Evolutionary conservation across 2,888 invertebrate species (phyloP), one percentile per base, ranked within the genome.

Genomic region (Allolobophora icterica): DNA sequence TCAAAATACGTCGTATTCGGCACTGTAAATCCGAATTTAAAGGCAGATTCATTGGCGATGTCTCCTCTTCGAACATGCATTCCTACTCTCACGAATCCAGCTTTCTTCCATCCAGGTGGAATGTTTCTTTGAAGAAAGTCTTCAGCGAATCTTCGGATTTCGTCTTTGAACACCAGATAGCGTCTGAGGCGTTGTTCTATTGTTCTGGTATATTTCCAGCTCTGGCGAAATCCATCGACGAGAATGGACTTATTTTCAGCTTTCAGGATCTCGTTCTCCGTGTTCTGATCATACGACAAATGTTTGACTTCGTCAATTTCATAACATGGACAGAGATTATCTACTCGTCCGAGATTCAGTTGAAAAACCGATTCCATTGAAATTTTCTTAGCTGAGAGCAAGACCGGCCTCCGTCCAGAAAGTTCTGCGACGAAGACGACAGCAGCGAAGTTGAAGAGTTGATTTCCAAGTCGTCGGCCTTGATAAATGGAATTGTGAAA

Each of bases 1-100:
- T 93, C 92, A 92, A 94, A 95, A 92, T 95, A 95, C 0, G 94
- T 93, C 45, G 94, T 91, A 0, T 95, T 94, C 4, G 95, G 94
- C 4, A 93, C 94, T 6, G 94, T 94, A 92, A 95, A 95, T 4
- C 95, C 95, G 92, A 94, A 94, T 30, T 93, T 92, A 17, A 93
- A 90, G 91, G 93, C 92, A 87, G 34, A 0, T 21, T 93, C 92
- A 90, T 95, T 94, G 90, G 94, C 92, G 13, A 94, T 94, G 92
- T 95, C 95, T 21, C 95, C 95, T 84, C 95, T 94, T 19, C 95
- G 93, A 4, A 95, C 94, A 92, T 95, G 95, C n/a, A 95, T 93
- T 3, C 95, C 95, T 34, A 95, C 93, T 30, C 91, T 90, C 3
- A 94, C 92, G 30, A 93, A 90, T 21, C 92, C 90, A 19, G 92